Evolutionary conservation across 2,888 invertebrate genomes (phyloP), one percentile per base, ranked within the genome.

Genomic region (Crematogaster levior): DNA sequence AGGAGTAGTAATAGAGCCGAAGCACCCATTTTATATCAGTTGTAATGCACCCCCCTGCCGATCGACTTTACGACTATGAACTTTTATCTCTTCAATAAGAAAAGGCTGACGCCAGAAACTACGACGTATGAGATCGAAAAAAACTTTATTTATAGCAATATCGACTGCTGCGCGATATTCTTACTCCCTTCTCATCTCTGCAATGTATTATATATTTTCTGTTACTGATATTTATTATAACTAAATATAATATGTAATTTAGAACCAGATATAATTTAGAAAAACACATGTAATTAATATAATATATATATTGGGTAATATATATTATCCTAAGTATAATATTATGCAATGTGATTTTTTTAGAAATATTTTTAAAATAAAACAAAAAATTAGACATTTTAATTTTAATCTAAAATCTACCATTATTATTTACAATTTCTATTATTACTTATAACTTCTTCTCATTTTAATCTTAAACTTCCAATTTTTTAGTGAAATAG

Each of bases 51-150:
- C 73, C 40, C 43, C 56, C 56, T n/a, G 66, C 18, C 79, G 70
- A 84, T 82, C 68, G 74, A 84, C 46, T 82, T 73, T 73, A 60
- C 34, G 53, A 53, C 53, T 77, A 68, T n/a, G 15, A 83, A 73
- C 68, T 84, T 84, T 83, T 84, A 82, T 84, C 63, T 79, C 48
- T 53, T 58, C 48, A 40, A 73, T 51, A 56, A 83, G 73, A 83
- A 84, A 84, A 65, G 79, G 70, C 73, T 66, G 77, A 83, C 73
- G 56, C 18, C 82, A 51, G 40, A 72, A 65, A 70, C 40, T 68
- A 15, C 66, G 66, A 63, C 48, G 56, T 77, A 82, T 60, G 46
- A 66, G 61, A 74, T 61, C 53, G 43, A 40, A 51, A 60, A 37
- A 83, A 79, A 83, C 60, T 80, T 84, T 84, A 72, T 82, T 82